Percentiles rank a stretch among this genome's conserved stretches.
Conservation (phyloP, 2,888 invertebrate genomes). For the Epistrophe eligans region DNA sequence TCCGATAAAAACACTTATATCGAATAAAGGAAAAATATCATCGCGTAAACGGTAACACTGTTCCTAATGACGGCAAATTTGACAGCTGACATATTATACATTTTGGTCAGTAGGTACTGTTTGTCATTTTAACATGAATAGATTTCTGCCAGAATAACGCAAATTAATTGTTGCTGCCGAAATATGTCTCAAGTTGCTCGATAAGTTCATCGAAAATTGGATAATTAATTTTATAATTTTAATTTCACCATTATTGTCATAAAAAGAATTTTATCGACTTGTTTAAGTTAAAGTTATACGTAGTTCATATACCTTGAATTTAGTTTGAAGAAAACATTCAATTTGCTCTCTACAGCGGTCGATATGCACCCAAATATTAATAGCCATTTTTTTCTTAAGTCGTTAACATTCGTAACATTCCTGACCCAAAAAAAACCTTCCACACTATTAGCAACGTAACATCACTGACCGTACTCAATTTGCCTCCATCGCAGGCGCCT, state of each 20-base stretch:
- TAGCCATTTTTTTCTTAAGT: slow-evolving; percentile 7
- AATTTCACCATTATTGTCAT: not conserved
- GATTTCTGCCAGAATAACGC: too few relatives aligned
- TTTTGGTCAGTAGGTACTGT: too few relatives aligned
- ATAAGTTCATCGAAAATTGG: too few relatives aligned
- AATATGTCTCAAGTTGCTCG: too few relatives aligned
- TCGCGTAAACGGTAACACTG: too few relatives aligned
- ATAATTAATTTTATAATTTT: too few relatives aligned
- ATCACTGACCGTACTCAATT: slow-evolving; percentile 51
- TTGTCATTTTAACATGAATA: too few relatives aligned
- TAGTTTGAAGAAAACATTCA: not conserved
- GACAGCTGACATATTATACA: too few relatives aligned
- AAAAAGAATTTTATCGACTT: not conserved
- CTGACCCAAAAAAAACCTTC: slow-evolving; percentile 60
- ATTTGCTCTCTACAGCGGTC: not conserved
- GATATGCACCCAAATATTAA: slow-evolving; percentile 14
- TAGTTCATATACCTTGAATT: not conserved
- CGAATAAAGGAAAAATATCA: too few relatives aligned
- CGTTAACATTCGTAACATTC: slow-evolving; percentile 49
- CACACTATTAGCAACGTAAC: slow-evolving; percentile 42
- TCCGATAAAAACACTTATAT: too few relatives aligned
- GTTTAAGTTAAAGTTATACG: not conserved
- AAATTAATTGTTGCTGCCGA: too few relatives aligned
- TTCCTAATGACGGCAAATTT: too few relatives aligned
- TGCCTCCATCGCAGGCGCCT: not conserved